Evolutionary conservation across 2,113 vertebrate species (phyloP).

Genomic region (Fregetta grallaria): DNA sequence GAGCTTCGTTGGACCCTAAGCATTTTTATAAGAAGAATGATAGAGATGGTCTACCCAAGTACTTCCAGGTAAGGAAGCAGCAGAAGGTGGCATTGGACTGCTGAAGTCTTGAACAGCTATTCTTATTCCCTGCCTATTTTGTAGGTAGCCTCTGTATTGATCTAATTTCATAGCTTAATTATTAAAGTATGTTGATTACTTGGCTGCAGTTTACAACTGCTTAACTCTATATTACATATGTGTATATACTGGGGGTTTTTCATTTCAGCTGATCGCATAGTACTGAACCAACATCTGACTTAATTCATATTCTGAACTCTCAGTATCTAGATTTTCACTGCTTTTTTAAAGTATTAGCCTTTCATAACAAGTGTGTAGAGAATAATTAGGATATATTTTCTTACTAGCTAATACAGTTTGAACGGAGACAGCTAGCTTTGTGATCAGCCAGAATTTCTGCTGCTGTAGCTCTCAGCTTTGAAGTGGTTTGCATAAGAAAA

Average conservation of each 20-base stretch:
- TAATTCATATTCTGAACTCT: background rate
- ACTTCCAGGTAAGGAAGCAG: slow-evolving; percentile 86
- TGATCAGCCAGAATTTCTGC: background rate
- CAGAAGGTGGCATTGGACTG: background rate
- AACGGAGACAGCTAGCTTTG: background rate
- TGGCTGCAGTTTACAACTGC: background rate
- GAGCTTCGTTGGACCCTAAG: slow-evolving; percentile 89
- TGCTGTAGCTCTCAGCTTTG: background rate
- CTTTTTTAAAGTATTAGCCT: background rate
- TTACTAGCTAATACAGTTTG: background rate
- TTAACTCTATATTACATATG: background rate
- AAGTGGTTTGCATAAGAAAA: background rate
- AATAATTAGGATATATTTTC: background rate
- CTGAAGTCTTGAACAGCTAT: background rate
- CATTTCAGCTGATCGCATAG: background rate
- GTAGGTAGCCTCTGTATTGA: background rate
- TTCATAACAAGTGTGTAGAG: background rate
- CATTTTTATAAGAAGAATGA: slow-evolving; percentile 98
- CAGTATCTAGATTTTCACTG: background rate
- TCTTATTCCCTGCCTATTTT: background rate
- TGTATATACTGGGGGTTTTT: background rate
- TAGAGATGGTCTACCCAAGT: slow-evolving; percentile 91
- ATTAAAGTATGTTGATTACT: background rate
- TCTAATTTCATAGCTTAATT: background rate
- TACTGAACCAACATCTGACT: background rate